phyloP scores from a whole-genome alignment of 1,140 invertebrate species.

The Euwallacea fornicatus region DNA sequence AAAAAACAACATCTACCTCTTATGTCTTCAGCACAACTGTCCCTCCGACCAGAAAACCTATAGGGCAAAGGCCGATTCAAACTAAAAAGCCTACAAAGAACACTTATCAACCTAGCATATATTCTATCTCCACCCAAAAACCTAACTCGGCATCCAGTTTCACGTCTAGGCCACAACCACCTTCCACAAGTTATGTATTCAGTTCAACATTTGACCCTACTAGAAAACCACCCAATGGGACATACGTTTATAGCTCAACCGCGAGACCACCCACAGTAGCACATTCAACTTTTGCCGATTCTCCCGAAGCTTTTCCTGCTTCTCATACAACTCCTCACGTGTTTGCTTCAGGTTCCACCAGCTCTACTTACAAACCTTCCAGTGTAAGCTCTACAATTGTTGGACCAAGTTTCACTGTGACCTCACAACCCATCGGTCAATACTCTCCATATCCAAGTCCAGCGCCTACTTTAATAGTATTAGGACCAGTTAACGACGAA shows the following conservation, averaged over 20 bases:
- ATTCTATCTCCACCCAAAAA: slow-evolving; percentile 46
- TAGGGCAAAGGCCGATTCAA: slow-evolving; percentile 36
- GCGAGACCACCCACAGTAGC: slow-evolving; percentile 17
- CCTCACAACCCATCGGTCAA: slow-evolving; percentile 37
- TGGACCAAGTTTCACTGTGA: slow-evolving; percentile 43
- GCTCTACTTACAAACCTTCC: slow-evolving; percentile 47
- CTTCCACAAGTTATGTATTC: slow-evolving; percentile 31
- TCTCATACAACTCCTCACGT: slow-evolving; percentile 59
- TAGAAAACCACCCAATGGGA: slow-evolving; percentile 33
- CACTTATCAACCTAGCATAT: slow-evolving; percentile 54
- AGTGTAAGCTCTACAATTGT: slow-evolving; percentile 40
- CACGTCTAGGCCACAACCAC: slow-evolving; percentile 18
- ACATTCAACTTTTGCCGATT: slow-evolving; percentile 45
- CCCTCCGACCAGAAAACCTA: slow-evolving; percentile 43
- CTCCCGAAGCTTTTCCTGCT: slow-evolving; percentile 41
- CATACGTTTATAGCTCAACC: slow-evolving; percentile 23
- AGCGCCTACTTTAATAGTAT: slow-evolving; percentile 72
- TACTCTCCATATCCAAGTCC: slow-evolving; percentile 55
- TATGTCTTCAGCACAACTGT: slow-evolving; percentile 45
- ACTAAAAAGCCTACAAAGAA: slow-evolving; percentile 43
- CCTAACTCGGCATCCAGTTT: background rate
- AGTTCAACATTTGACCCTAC: slow-evolving; percentile 30
- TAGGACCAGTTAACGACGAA: slow-evolving; percentile 57
- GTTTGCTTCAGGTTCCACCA: slow-evolving; percentile 55
- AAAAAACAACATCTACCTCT: slow-evolving; percentile 45